These are phyloP conservation scores for Trichonephila clavipes DNA, from an alignment of 1,140 invertebrate species.

Conservation along the genomic window DNA sequence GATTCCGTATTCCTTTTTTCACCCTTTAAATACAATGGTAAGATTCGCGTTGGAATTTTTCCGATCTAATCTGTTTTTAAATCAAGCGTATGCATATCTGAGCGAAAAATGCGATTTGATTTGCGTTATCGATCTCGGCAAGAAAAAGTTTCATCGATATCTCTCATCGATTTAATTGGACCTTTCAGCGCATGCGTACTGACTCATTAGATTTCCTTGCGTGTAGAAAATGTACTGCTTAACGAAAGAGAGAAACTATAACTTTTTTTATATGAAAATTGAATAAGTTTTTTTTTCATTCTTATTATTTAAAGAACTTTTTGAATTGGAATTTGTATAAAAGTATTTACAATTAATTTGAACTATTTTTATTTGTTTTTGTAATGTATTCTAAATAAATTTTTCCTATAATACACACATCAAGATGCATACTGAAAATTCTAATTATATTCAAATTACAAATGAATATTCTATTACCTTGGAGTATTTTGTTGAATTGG, in stretches of 20 bases:
- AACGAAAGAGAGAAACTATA: not conserved
- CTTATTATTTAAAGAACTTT: too few relatives aligned
- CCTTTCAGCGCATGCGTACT: not conserved
- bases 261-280: too few relatives aligned
- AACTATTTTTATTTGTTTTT: too few relatives aligned
- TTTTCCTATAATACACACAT: too few relatives aligned
- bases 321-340: too few relatives aligned
- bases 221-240: not conserved
- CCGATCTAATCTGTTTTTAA: conserved; percentile 48
- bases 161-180: conserved; percentile 30
- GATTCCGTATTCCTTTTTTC: not conserved
- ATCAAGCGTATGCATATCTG: conserved; percentile 7
- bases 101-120: not conserved
- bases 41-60: not conserved
- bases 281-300: too few relatives aligned
- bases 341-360: too few relatives aligned
- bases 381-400: too few relatives aligned
- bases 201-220: not conserved
- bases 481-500: too few relatives aligned
- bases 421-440: too few relatives aligned
- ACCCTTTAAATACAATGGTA: conserved; percentile 11
- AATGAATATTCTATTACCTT: too few relatives aligned
- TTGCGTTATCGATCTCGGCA: conserved; percentile 6
- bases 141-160: conserved; percentile 32
- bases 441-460: too few relatives aligned